phyloP scores from a whole-genome alignment of 2,113 vertebrate genomes.

The Poeciliopsis turrubarensis region DNA sequence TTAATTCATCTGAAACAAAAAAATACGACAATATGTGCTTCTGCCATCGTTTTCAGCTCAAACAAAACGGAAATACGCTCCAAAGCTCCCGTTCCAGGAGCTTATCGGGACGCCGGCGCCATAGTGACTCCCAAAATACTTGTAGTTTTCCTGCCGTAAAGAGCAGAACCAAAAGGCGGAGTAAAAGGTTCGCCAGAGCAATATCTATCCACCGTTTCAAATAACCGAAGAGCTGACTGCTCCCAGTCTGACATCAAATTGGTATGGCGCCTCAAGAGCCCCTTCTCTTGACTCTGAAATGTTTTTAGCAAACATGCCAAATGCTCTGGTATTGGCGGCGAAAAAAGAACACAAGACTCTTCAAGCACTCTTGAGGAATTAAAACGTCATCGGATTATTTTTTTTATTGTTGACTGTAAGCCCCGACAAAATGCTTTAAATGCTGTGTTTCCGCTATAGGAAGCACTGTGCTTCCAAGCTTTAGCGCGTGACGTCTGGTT shows the following conservation, averaged over 20 bases:
- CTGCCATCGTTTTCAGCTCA: no score
- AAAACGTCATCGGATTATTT: not conserved
- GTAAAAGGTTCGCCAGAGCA: not conserved
- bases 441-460: not conserved
- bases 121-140: not conserved
- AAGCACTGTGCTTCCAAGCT: not conserved
- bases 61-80: no score
- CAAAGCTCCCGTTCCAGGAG: no score
- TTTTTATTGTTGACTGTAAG: not conserved
- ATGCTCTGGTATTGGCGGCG: not conserved
- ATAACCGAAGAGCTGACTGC: not conserved
- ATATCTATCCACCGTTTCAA: not conserved
- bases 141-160: not conserved
- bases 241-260: not conserved
- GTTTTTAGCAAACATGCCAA: conserved; percentile 3
- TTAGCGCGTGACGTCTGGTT: not conserved
- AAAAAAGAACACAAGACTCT: not conserved
- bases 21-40: no score
- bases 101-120: no score
- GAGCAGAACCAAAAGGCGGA: not conserved
- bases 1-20: no score
- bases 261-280: conserved; percentile 1
- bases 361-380: not conserved
- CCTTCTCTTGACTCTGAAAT: conserved; percentile 3
- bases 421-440: not conserved